A percentile compares a stretch with the other conserved stretches of the same genome.
phyloP scores from a whole-genome alignment of 1,140 invertebrate genomes.

The Cecropterus lyciades region DNA sequence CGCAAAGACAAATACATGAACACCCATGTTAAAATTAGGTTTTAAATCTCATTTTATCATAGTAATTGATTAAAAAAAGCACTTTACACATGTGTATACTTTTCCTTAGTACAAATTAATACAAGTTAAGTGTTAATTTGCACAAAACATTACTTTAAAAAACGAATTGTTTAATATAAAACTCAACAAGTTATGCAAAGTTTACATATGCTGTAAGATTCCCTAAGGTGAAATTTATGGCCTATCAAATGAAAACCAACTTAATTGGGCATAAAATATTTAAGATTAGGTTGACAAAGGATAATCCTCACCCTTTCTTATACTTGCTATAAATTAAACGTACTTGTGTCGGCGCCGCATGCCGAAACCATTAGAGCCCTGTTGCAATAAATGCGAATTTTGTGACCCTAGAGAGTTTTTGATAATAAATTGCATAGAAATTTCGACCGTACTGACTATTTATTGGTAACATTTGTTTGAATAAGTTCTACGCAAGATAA shows the following conservation, averaged over 20 bases:
- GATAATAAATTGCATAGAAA: slow-evolving; percentile 20
- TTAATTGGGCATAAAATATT: slow-evolving; percentile 74
- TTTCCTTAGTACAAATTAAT: too few species aligned
- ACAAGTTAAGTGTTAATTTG: too few species aligned
- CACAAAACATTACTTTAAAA: too few species aligned
- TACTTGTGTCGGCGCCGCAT: slow-evolving; percentile 63
- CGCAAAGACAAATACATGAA: too few species aligned
- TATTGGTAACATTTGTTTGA: slow-evolving; percentile 5
- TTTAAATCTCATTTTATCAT: too few species aligned
- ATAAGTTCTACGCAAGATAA: slow-evolving; percentile 39
- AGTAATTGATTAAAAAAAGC: too few species aligned
- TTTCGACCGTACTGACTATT: slow-evolving; percentile 40
- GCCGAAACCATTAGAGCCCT: slow-evolving; percentile 69
- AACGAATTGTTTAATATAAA: neutral
- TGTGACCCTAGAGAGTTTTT: slow-evolving; percentile 58
- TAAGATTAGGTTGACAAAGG: slow-evolving; percentile 77
- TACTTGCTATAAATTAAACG: slow-evolving; percentile 69
- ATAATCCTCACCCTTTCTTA: slow-evolving; percentile 71
- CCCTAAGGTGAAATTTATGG: slow-evolving; percentile 56
- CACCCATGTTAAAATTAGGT: too few species aligned
- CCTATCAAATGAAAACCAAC: slow-evolving; percentile 51
- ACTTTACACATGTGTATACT: too few species aligned
- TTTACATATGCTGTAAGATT: slow-evolving; percentile 7
- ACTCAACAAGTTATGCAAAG: neutral
- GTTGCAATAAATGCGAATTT: slow-evolving; percentile 67